A percentile compares a stretch with the other conserved stretches of the same genome.
phyloP scores from a whole-genome alignment of 2,888 invertebrate species.

The Melieria omissa region DNA sequence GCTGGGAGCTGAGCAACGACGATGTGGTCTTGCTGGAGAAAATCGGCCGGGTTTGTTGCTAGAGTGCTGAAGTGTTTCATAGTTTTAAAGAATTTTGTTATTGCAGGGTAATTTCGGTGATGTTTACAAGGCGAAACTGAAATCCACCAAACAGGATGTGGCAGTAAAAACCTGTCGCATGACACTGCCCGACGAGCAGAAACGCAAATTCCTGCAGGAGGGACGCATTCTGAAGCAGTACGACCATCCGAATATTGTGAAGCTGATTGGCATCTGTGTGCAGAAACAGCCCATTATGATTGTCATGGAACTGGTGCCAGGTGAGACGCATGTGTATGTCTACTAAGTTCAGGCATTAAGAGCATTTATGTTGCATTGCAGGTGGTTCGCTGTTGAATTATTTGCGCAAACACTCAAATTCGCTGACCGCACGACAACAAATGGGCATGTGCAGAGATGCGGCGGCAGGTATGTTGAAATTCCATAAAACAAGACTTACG shows the following conservation, averaged over 20 bases:
- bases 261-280: constrained; percentile 96
- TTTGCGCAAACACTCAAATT: constrained; percentile 81
- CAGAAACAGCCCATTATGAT: constrained; percentile 99
- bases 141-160: constrained; percentile 85
- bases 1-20: constrained; percentile 96
- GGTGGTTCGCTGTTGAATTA: constrained; percentile 92
- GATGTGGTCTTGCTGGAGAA: constrained; percentile 91
- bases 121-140: constrained; percentile 91
- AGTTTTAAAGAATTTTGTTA: neutral
- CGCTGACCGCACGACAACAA: constrained; percentile 75
- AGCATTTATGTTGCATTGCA: constrained; percentile 53
- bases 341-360: no score
- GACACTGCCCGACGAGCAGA: constrained; percentile 92
- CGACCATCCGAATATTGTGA: constrained; percentile 95
- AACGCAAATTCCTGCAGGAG: constrained; percentile 94
- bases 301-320: constrained; percentile 93
- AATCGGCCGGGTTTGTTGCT: constrained; percentile 84
- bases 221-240: constrained; percentile 96
- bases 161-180: constrained; percentile 96
- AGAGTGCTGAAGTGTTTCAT: neutral
- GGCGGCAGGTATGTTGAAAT: constrained; percentile 74
- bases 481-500: neutral
- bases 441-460: constrained; percentile 94
- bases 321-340: constrained; percentile 39
- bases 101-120: constrained; percentile 96